Evolutionary conservation across 2,113 vertebrate species (phyloP).

Genomic region (Ictalurus punctatus): DNA sequence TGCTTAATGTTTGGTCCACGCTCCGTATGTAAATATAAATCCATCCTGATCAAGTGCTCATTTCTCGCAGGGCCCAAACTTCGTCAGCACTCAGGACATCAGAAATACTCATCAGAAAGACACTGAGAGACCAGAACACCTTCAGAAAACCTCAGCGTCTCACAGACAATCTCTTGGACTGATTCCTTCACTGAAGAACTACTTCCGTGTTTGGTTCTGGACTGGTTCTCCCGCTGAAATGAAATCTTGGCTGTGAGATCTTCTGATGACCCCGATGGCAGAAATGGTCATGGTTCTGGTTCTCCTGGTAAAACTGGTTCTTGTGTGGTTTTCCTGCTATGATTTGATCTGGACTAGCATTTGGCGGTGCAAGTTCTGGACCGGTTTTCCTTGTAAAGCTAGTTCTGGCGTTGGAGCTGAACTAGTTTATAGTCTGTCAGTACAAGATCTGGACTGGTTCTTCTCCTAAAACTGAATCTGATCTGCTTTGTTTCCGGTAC

Average conservation of each 20-base stretch:
- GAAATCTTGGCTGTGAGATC: background rate
- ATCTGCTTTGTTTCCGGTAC: background rate
- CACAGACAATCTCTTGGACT: background rate
- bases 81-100: conserved; percentile 82
- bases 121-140: conserved; percentile 73
- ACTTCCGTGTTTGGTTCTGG: background rate
- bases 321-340: background rate
- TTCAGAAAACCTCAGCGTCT: background rate
- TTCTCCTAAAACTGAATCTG: background rate
- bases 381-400: background rate
- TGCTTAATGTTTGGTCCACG: background rate
- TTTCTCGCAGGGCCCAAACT: conserved; percentile 78
- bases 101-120: conserved; percentile 79
- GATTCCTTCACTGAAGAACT: background rate
- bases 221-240: background rate
- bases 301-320: background rate
- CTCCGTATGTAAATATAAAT: background rate
- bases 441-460: background rate
- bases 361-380: background rate
- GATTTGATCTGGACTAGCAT: background rate
- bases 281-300: background rate
- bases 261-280: background rate
- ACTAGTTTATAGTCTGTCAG: background rate
- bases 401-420: background rate
- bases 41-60: background rate